Evolutionary conservation across 2,797 vertebrate species (phyloP).

Genomic region (Xenops minutus): DNA sequence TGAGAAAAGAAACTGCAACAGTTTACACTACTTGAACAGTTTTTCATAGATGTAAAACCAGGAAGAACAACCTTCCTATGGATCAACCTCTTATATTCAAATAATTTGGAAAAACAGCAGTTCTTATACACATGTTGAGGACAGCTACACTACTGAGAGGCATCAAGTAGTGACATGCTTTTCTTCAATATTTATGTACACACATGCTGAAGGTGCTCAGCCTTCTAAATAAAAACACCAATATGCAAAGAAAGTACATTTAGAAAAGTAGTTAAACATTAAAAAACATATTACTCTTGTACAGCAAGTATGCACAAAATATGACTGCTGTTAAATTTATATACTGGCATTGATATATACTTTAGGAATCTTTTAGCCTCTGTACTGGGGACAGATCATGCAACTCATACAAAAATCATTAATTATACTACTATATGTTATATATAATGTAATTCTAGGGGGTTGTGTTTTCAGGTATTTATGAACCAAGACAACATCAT

Average conservation of each 20-base stretch:
- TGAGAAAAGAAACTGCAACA: neutral
- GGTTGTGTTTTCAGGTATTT: neutral
- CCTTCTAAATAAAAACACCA: neutral
- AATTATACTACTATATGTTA: neutral
- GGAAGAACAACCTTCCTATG: neutral
- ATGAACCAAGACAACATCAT: neutral
- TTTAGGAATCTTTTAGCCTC: neutral
- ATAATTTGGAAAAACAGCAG: neutral
- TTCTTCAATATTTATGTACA: neutral
- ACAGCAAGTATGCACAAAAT: neutral
- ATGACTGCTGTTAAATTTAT: neutral
- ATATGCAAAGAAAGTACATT: neutral
- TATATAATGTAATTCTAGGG: neutral
- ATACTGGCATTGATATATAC: neutral
- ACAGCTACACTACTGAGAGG: neutral
- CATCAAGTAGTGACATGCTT: neutral
- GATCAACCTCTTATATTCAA: neutral
- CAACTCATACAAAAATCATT: neutral
- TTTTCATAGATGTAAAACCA: neutral
- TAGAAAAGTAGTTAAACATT: neutral
- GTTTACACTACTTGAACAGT: neutral
- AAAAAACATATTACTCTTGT: neutral
- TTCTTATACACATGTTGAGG: neutral
- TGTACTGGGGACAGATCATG: neutral
- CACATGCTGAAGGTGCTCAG: neutral